phyloP scores from a whole-genome alignment of 2,113 vertebrate genomes.

The Helogale parvula region DNA sequence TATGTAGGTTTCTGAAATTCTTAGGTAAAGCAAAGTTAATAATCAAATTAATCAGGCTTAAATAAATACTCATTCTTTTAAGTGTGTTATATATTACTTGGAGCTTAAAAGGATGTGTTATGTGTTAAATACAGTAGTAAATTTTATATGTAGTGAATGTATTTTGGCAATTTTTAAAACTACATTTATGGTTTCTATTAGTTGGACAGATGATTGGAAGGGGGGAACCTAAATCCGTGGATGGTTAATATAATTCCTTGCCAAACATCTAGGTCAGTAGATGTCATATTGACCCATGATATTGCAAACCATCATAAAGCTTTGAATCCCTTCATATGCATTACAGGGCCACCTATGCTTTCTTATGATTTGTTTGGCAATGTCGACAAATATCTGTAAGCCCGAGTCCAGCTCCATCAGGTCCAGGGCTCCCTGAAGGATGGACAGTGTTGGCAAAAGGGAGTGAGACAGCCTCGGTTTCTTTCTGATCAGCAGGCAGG shows the following conservation, averaged over 20 bases:
- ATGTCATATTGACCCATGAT: slow-evolving; percentile 75
- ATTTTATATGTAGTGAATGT: not conserved
- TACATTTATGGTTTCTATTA: slow-evolving; percentile 69
- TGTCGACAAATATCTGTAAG: not conserved
- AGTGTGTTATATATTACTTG: not conserved
- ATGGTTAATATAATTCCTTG: slow-evolving; percentile 74
- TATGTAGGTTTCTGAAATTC: not conserved
- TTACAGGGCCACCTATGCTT: slow-evolving; percentile 30
- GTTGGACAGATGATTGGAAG: slow-evolving; percentile 56
- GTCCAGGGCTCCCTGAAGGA: no score
- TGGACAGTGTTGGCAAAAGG: no score
- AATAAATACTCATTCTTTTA: not conserved
- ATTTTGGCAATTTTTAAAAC: slow-evolving; percentile 63
- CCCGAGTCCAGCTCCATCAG: no score
- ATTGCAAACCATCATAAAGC: slow-evolving; percentile 61
- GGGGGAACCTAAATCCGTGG: slow-evolving; percentile 55
- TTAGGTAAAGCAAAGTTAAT: not conserved
- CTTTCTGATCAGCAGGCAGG: no score
- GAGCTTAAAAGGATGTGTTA: not conserved
- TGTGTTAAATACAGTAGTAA: not conserved
- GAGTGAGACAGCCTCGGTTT: no score
- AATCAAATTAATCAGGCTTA: not conserved
- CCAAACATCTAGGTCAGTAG: slow-evolving; percentile 72
- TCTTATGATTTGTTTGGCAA: slow-evolving; percentile 42
- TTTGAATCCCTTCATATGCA: slow-evolving; percentile 63